phyloP scores from a whole-genome alignment of 2,797 vertebrate species.

The Spinus pinus region DNA sequence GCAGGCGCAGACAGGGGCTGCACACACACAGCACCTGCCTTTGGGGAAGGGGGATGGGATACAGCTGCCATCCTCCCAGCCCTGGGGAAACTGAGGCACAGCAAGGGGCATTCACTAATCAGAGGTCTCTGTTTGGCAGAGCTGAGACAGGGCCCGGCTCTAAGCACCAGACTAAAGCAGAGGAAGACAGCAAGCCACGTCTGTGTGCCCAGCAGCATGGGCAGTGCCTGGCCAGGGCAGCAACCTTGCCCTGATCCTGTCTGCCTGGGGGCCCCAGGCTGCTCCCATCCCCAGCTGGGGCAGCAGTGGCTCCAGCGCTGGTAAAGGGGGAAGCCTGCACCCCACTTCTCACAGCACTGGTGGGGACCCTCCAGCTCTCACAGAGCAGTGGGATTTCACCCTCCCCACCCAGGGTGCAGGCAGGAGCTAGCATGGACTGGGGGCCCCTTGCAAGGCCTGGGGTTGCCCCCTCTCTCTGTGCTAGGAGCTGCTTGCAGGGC shows the following conservation, averaged over 20 bases:
- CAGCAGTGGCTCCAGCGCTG: not conserved
- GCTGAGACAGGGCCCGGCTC: slow-evolving; percentile 50
- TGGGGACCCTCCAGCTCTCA: not conserved
- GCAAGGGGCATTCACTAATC: slow-evolving; percentile 57
- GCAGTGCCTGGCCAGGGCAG: not conserved
- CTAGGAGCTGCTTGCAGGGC: not conserved
- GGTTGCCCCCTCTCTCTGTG: not conserved
- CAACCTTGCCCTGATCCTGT: not conserved
- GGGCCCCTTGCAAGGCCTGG: not conserved
- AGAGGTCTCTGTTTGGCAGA: slow-evolving; percentile 61
- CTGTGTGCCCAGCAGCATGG: not conserved
- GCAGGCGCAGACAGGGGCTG: not conserved
- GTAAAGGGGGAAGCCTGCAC: slow-evolving; percentile 57
- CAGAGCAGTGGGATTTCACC: not conserved
- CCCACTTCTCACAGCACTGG: not conserved
- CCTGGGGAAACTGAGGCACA: slow-evolving; percentile 73
- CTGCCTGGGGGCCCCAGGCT: not conserved
- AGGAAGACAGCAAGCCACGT: slow-evolving; percentile 61
- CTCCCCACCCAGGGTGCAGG: not conserved
- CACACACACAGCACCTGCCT: slow-evolving; percentile 21
- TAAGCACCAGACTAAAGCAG: slow-evolving; percentile 72
- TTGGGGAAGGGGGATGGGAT: not conserved
- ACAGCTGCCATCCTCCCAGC: not conserved
- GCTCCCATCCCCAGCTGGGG: not conserved
- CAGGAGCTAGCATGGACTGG: not conserved